These are phyloP conservation scores for Drosophila koepferae DNA, from an alignment of 2,888 invertebrate species.

Conservation along the genomic window DNA sequence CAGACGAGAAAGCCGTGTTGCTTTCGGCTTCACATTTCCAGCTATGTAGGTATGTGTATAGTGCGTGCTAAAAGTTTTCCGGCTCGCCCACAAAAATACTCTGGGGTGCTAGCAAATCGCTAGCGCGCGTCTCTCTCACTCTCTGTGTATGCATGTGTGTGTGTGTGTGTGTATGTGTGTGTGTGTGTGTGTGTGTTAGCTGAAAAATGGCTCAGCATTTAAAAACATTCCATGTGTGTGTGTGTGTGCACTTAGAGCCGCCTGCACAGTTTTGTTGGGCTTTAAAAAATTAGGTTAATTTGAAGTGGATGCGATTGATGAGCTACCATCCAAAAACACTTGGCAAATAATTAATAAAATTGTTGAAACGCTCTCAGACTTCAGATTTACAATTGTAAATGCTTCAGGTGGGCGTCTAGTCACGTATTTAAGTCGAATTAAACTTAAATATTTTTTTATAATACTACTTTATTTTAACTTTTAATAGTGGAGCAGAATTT, in stretches of 20 bases:
- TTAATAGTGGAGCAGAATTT: background rate
- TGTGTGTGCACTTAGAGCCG: constrained; percentile 31
- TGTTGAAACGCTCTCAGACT: constrained; percentile 24
- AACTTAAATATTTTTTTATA: background rate
- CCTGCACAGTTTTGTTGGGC: constrained; percentile 44
- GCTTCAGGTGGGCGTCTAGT: constrained; percentile 45
- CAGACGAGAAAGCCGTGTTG: constrained; percentile 30
- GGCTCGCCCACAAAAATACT: constrained; percentile 70
- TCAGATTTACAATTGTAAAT: constrained; percentile 26
- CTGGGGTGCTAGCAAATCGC: constrained; percentile 52
- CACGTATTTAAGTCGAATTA: background rate
- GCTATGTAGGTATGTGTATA: background rate
- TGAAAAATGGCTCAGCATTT: constrained; percentile 70
- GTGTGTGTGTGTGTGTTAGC: constrained; percentile 26
- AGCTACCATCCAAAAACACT: constrained; percentile 71
- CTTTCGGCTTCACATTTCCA: constrained; percentile 16
- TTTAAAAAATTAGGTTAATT: constrained; percentile 77
- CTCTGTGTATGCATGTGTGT: constrained; percentile 16
- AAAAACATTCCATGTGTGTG: constrained; percentile 48
- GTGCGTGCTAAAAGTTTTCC: constrained; percentile 59
- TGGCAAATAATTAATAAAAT: constrained; percentile 75
- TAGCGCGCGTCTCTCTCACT: constrained; percentile 9
- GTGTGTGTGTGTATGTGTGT: constrained; percentile 19
- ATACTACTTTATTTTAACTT: background rate
- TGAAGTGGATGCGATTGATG: constrained; percentile 69